A percentile compares a stretch with the other conserved stretches of the same genome.
Evolutionary conservation across 1,140 invertebrate species (phyloP).

Genomic region (Paralvinella palmiformis): DNA sequence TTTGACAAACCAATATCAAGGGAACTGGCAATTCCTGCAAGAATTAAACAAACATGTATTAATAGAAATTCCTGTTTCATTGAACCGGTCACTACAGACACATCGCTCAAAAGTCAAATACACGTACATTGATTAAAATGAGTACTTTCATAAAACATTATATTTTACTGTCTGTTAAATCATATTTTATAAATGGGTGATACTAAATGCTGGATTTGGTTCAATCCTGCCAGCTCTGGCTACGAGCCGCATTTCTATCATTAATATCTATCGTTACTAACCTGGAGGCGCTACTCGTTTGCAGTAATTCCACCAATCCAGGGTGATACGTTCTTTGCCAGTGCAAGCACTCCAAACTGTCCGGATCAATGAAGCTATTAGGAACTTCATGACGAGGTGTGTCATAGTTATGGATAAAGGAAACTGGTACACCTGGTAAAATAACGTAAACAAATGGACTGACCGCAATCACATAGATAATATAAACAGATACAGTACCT

Average conservation of each 20-base stretch:
- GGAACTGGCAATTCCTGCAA: conserved; percentile 79
- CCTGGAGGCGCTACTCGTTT: conserved; percentile 53
- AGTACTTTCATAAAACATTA: not conserved
- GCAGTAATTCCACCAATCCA: conserved; percentile 64
- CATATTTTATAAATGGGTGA: not conserved
- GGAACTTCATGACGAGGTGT: conserved; percentile 78
- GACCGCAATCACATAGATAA: no score
- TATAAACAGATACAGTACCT: no score
- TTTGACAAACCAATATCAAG: conserved; percentile 96
- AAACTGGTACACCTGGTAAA: conserved; percentile 69
- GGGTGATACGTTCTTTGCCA: conserved; percentile 57
- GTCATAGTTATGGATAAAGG: conserved; percentile 76
- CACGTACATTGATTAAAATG: not conserved
- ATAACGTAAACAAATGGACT: no score
- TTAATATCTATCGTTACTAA: not conserved
- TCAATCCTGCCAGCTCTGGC: not conserved
- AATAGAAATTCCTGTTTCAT: no score
- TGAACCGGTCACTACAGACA: not conserved
- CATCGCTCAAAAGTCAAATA: not conserved
- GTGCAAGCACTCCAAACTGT: conserved; percentile 58
- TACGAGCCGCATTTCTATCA: not conserved
- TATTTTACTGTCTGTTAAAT: not conserved
- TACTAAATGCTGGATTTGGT: not conserved
- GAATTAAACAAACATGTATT: conserved; percentile 18
- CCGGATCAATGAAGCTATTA: conserved; percentile 64